Evolutionary conservation across 2,113 vertebrate genomes (phyloP).

Genomic region (Centropus bengalensis): DNA sequence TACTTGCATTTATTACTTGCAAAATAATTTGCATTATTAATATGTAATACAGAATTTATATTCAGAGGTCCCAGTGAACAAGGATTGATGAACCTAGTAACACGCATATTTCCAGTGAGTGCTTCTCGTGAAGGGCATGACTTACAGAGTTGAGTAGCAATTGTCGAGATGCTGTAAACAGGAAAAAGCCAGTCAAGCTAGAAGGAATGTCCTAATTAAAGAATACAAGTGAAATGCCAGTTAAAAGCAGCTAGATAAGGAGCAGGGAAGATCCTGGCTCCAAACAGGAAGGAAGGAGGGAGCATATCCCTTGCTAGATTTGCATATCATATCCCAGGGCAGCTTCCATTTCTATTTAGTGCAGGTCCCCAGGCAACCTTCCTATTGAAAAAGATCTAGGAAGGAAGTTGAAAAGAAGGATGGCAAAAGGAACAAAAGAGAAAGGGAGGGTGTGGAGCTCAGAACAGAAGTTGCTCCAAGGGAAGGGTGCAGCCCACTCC

Average conservation of each 20-base stretch:
- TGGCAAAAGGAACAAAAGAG: conserved; percentile 26
- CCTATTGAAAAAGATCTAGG: conserved; percentile 60
- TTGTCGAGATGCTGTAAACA: conserved; percentile 43
- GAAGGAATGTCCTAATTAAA: conserved; percentile 59
- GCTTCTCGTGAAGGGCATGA: background rate
- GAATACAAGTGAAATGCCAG: conserved; percentile 4
- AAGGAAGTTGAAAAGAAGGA: conserved; percentile 61
- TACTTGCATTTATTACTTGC: background rate
- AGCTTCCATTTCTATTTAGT: conserved; percentile 41
- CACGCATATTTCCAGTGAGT: background rate
- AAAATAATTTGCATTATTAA: background rate
- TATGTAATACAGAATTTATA: background rate
- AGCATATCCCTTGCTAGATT: background rate
- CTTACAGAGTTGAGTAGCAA: background rate
- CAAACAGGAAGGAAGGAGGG: conserved; percentile 44
- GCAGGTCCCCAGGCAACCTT: conserved; percentile 59
- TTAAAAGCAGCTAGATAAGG: conserved; percentile 29
- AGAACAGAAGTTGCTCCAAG: background rate
- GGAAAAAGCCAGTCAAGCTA: conserved; percentile 47
- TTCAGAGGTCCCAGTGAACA: background rate
- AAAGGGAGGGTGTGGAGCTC: background rate
- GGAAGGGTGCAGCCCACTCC: background rate
- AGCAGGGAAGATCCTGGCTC: conserved; percentile 39
- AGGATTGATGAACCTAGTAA: conserved; percentile 1
- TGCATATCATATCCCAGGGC: conserved; percentile 55